phyloP scores from a whole-genome alignment of 2,113 vertebrate genomes.

The Phalacrocorax brasilianus region DNA sequence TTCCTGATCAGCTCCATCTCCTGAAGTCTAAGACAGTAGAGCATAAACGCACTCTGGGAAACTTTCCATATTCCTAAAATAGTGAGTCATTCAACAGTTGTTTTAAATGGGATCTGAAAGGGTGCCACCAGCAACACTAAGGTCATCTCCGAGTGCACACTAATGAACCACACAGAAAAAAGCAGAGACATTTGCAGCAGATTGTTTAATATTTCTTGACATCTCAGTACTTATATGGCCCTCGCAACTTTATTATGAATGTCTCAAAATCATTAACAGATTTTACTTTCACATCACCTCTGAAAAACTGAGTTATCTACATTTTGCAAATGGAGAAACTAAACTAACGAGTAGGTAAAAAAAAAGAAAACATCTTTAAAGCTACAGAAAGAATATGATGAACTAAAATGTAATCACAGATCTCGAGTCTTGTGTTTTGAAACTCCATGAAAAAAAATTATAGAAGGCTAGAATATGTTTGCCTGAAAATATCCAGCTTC shows the following conservation, averaged over 20 bases:
- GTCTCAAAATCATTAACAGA: not conserved
- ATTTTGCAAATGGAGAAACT: not conserved
- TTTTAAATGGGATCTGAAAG: constrained; percentile 27
- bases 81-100: constrained; percentile 1
- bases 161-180: not conserved
- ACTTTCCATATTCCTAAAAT: not conserved
- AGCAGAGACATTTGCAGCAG: not conserved
- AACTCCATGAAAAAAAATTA: not conserved
- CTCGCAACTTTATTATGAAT: not conserved
- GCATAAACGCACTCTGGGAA: not conserved
- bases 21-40: not conserved
- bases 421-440: not conserved
- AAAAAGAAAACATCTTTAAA: not conserved
- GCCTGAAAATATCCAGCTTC: not conserved
- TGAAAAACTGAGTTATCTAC: not conserved
- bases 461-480: not conserved
- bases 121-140: not conserved
- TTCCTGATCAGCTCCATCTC: not conserved
- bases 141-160: not conserved
- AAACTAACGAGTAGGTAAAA: not conserved
- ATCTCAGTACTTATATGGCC: not conserved
- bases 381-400: not conserved
- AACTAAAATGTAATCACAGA: not conserved
- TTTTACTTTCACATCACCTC: not conserved
- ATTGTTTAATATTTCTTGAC: not conserved